These are phyloP conservation scores for Eurois occulta DNA, from an alignment of 2,888 invertebrate genomes.

Conservation along the genomic window DNA sequence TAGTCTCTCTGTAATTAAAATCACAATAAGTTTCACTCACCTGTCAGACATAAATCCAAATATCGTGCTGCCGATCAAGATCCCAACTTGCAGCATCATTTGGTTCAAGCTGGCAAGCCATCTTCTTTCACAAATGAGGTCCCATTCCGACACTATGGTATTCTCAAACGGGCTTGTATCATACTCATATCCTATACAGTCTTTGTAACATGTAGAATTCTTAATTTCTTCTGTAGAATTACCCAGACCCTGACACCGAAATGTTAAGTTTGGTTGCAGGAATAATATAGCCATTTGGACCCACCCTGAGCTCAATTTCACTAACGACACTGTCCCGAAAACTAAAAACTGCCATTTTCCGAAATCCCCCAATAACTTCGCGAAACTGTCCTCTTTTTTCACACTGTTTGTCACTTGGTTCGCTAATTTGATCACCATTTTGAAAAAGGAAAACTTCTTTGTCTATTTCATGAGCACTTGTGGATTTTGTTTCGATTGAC, in stretches of 20 bases:
- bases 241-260: constrained; percentile 85
- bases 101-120: constrained; percentile 93
- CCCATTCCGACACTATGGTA: constrained; percentile 94
- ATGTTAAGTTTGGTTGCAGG: constrained; percentile 91
- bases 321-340: constrained; percentile 91
- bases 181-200: constrained; percentile 90
- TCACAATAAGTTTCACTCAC: constrained; percentile 81
- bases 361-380: constrained; percentile 85
- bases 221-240: constrained; percentile 74
- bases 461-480: background rate
- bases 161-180: constrained; percentile 92
- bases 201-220: constrained; percentile 85
- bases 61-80: constrained; percentile 92
- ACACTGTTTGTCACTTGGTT: constrained; percentile 61
- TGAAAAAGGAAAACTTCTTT: constrained; percentile 37
- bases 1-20: background rate
- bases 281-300: constrained; percentile 94
- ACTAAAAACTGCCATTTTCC: constrained; percentile 93
- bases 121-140: constrained; percentile 92
- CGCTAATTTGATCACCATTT: constrained; percentile 77
- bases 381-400: constrained; percentile 80
- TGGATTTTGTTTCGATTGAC: background rate
- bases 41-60: constrained; percentile 94
- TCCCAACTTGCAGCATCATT: constrained; percentile 93
- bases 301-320: constrained; percentile 95